Base-by-base conservation (phyloP, 2,797 vertebrate genomes). In the Takifugu ocellatus region DNA sequence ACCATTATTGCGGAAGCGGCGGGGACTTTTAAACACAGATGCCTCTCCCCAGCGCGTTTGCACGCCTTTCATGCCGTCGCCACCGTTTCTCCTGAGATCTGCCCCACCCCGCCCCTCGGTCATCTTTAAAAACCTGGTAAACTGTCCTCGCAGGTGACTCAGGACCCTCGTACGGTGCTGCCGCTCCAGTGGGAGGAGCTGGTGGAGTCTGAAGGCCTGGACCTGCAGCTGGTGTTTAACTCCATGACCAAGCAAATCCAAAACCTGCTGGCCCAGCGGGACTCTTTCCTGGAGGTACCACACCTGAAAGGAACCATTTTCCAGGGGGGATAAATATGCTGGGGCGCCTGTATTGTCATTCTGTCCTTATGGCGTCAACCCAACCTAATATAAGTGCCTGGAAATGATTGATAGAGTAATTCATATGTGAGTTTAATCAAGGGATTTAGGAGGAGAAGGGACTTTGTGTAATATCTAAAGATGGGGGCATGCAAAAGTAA, bases 121-220 rank as follows among this genome's bases (percentile, higher is more conserved):
- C 36, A 10, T 39, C 36, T 39, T 25, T 14, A 55, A 47, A 44
- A 9, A 61, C 25, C 25, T 73, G 55, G 75, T 29, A 64, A 53
- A 43, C 26, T 74, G 66, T 63, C 61, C 54, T 27, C 83, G 49
- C 49, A 97, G 95, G 92, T 96, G 72, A 97, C 93, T 49, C 95
- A 94, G 83, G 91, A 94, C 55, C 89, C 92, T 0, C 88, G 87
- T 8, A 59, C 86, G 59, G 92, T 96, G 66, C 84, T 97, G 70
- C 87, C 92, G 0, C 80, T 94, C 51, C 90, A 90, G 16, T 93
- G 92, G 84, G 90, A 91, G 4, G 92, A 94, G 67, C 76, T 93
- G 33, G 84, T 84, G 54, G 89, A 91, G 27, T 74, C 89, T 71
- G 81, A 84, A 0, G 66, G 75, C 10, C 53, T 65, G 1, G 92